Evolutionary conservation across 2,113 vertebrate species (phyloP), one percentile per base, ranked within the genome.

Genomic region (Arothron firmamentum): DNA sequence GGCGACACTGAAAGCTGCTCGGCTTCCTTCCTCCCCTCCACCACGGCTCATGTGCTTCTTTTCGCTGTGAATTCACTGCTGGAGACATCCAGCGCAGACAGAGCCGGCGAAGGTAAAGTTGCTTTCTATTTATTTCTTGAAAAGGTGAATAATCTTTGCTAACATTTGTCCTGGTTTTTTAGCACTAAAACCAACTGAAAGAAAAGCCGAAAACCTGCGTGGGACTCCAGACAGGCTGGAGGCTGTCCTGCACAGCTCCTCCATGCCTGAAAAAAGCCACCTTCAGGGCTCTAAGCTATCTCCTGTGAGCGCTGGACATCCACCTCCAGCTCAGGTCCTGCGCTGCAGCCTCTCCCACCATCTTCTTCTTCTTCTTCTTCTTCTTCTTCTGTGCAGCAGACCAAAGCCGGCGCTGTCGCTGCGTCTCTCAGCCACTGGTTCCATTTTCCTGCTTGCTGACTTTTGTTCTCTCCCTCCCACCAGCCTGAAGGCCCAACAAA

Each of bases 381-480:
- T 23, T 23, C 21, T 23, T 3, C 21, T 23, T 23, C 21, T 23
- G 28, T 45, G 50, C 70, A 79, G 71, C 69, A 56, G 74, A 81
- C 67, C 72, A 42, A 65, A 79, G 69, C 71, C 60, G 81, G 79
- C 83, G 56, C 56, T 82, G 79, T 84, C 79, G 74, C 69, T 70
- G 51, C 45, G 43, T 64, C 69, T 84, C 72, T 71, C 52, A 60
- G 52, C 80, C 81, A 62, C 49, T 71, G 55, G 17, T 65, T 69
- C 73, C 3, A 3, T 23, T 23, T 23, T 23, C 21, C 21, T 23
- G 21, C 21, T 23, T n/a, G n/a, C 21, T 6, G 52, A 47, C 41
- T 52, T 72, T 64, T 57, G 17, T 58, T 47, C 56, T 41, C 69
- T 51, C 46, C 64, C 56, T 34, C 65, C 70, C 65, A 14, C 50